phyloP scores from a whole-genome alignment of 2,113 vertebrate genomes.

The Carlito syrichta region DNA sequence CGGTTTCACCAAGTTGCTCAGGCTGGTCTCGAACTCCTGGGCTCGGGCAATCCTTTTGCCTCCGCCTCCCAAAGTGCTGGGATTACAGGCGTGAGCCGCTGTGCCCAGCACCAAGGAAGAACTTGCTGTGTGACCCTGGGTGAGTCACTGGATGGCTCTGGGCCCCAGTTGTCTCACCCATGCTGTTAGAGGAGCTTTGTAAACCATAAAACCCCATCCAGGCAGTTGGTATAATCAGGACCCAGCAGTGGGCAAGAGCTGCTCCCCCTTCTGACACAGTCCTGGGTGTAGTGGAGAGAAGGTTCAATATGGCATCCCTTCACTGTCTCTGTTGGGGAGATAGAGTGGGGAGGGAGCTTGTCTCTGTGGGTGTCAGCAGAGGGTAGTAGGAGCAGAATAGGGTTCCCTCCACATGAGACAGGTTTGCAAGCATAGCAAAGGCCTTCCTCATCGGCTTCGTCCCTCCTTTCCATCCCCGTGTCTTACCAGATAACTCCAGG shows the following conservation, averaged over 20 bases:
- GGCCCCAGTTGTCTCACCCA: neutral
- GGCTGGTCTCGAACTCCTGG: no score
- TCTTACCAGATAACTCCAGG: neutral
- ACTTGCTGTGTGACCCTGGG: conserved; percentile 24
- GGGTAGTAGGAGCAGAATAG: neutral
- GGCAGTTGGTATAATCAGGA: neutral
- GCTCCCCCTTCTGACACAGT: neutral
- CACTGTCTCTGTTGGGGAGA: neutral
- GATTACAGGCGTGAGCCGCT: no score
- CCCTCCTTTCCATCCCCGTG: no score
- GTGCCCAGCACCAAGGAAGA: neutral
- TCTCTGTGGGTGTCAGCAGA: neutral
- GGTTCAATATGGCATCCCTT: neutral
- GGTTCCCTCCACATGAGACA: neutral
- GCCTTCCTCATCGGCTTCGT: neutral
- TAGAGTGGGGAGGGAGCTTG: neutral
- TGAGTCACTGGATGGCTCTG: neutral
- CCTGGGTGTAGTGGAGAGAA: neutral
- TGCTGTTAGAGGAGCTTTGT: neutral
- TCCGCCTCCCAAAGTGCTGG: no score
- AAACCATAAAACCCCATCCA: neutral
- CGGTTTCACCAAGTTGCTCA: no score
- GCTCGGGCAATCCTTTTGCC: no score
- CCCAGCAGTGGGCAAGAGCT: neutral
- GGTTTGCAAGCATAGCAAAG: neutral